Evolutionary conservation across 2,113 vertebrate genomes (phyloP).

Genomic region (Passer montanus): DNA sequence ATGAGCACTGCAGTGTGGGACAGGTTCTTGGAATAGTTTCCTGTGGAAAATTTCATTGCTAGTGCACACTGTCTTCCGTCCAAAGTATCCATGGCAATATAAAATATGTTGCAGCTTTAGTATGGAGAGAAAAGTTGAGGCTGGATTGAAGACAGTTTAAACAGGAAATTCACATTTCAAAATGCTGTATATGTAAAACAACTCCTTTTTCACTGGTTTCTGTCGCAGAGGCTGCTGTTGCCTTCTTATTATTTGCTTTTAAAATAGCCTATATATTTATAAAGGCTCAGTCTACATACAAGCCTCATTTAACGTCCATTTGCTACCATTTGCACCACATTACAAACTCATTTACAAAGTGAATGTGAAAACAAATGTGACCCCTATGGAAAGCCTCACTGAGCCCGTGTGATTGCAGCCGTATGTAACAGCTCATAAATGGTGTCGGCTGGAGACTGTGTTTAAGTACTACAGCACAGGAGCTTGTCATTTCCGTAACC

Average conservation of each 20-base stretch:
- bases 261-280: slow-evolving; percentile 47
- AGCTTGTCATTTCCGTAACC: slow-evolving; percentile 46
- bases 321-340: slow-evolving; percentile 65
- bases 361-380: slow-evolving; percentile 59
- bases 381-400: slow-evolving; percentile 30
- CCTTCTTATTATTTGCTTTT: slow-evolving; percentile 49
- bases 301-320: slow-evolving; percentile 64
- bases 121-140: slow-evolving; percentile 49
- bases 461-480: slow-evolving; percentile 26
- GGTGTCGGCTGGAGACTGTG: slow-evolving; percentile 9
- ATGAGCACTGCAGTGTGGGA: slow-evolving; percentile 38
- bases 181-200: slow-evolving; percentile 24
- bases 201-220: background rate
- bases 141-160: slow-evolving; percentile 49
- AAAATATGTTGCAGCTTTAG: slow-evolving; percentile 52
- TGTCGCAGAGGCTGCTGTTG: background rate
- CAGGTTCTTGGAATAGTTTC: slow-evolving; percentile 65
- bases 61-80: slow-evolving; percentile 38
- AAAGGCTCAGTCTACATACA: slow-evolving; percentile 29
- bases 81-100: slow-evolving; percentile 68
- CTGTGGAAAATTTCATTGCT: slow-evolving; percentile 56
- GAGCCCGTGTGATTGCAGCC: slow-evolving; percentile 30
- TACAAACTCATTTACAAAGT: slow-evolving; percentile 58
- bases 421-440: slow-evolving; percentile 57
- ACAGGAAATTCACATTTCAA: slow-evolving; percentile 56